These are phyloP conservation scores for Macrochelys suwanniensis DNA, from an alignment of 2,797 vertebrate genomes.

Conservation along the genomic window DNA sequence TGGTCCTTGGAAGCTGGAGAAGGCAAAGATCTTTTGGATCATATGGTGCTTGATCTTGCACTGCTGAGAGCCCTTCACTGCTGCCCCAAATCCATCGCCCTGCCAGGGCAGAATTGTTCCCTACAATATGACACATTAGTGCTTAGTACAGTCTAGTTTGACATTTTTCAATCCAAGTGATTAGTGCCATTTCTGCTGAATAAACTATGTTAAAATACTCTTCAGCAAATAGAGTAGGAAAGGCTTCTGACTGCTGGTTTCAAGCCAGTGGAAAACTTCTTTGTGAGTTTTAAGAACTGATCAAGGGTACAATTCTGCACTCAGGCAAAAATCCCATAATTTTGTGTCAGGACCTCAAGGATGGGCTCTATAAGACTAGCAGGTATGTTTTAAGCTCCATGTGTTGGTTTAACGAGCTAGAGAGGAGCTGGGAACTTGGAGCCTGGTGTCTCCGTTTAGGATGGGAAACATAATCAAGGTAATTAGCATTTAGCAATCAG, in stretches of 20 bases:
- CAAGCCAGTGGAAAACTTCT: not conserved
- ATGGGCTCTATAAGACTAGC: not conserved
- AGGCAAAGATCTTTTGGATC: not conserved
- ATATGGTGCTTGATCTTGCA: not conserved
- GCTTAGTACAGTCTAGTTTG: not conserved
- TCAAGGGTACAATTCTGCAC: not conserved
- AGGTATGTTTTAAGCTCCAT: not conserved
- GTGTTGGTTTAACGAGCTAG: not conserved
- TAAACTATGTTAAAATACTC: not conserved
- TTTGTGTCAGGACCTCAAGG: not conserved
- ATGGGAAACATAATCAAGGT: constrained; percentile 49
- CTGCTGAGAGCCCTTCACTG: not conserved
- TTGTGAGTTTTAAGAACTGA: not conserved
- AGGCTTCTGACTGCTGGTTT: not conserved
- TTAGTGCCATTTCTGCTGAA: not conserved
- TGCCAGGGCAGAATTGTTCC: not conserved
- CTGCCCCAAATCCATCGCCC: not conserved
- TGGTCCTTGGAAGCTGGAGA: not conserved
- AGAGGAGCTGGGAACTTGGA: not conserved
- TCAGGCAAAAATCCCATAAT: not conserved
- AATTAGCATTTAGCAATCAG: constrained; percentile 67
- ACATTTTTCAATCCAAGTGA: not conserved
- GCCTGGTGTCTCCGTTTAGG: not conserved
- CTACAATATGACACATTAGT: not conserved
- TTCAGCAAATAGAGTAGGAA: not conserved